phyloP scores from a whole-genome alignment of 2,888 invertebrate genomes.

The Dorcus hopei region DNA sequence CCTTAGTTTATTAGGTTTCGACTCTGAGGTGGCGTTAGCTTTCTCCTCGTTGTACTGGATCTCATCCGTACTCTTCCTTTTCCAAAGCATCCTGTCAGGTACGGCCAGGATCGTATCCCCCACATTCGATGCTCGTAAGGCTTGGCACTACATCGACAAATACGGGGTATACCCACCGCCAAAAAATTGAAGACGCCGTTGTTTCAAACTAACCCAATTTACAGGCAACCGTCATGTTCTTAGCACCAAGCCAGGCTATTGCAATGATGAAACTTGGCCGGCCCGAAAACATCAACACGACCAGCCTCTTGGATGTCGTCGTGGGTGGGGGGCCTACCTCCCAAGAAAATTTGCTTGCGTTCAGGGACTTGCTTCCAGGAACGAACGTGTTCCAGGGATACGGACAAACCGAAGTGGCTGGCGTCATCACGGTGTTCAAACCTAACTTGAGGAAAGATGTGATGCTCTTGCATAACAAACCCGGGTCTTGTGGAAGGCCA shows the following conservation, averaged over 20 bases:
- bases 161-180: constrained; percentile 30
- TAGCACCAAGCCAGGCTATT: constrained; percentile 34
- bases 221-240: constrained; percentile 32
- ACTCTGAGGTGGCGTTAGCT: constrained; percentile 19
- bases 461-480: constrained; percentile 33
- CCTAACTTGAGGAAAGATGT: constrained; percentile 32
- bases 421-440: constrained; percentile 34
- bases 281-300: constrained; percentile 40
- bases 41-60: constrained; percentile 42
- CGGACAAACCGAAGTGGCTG: constrained; percentile 43
- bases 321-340: constrained; percentile 39
- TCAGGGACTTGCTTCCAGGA: constrained; percentile 42
- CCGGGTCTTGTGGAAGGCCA: constrained; percentile 34
- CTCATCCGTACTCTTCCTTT: constrained; percentile 31
- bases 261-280: constrained; percentile 35
- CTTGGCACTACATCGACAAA: constrained; percentile 36
- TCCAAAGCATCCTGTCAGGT: constrained; percentile 28
- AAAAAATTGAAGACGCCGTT: too few species aligned
- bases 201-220: neutral
- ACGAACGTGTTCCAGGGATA: constrained; percentile 37
- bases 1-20: constrained; percentile 20
- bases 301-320: constrained; percentile 30
- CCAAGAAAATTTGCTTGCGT: constrained; percentile 25
- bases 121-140: constrained; percentile 27
- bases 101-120: constrained; percentile 31